These are phyloP conservation scores for Himalopsyche japonica DNA, from an alignment of 2,888 invertebrate species.

Conservation along the genomic window DNA sequence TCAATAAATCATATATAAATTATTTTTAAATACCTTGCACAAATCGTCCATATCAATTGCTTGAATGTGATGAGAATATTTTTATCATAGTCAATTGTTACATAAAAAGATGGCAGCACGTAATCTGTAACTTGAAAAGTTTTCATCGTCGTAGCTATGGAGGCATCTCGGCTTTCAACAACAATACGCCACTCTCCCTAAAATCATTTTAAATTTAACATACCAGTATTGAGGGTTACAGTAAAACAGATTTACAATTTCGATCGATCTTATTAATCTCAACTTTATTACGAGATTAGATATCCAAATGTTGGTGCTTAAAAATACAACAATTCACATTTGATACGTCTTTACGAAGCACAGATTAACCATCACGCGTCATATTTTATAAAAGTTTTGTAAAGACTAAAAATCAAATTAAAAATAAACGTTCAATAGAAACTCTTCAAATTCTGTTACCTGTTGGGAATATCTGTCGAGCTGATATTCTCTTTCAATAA, in stretches of 20 bases:
- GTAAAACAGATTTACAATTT: no score
- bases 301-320: no score
- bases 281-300: no score
- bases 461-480: constrained; percentile 53
- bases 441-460: background rate
- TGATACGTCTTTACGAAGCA: no score
- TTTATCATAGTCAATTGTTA: constrained; percentile 57
- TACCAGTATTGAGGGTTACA: no score
- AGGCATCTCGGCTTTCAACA: constrained; percentile 41
- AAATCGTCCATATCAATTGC: constrained; percentile 58
- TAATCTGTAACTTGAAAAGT: constrained; percentile 60
- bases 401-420: no score
- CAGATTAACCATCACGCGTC: no score
- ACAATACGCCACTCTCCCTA: constrained; percentile 47
- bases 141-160: constrained; percentile 41
- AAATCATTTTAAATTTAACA: constrained; percentile 41
- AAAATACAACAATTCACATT: no score
- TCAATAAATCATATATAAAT: no score
- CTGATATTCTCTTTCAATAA: constrained; percentile 59
- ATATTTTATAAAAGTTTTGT: no score
- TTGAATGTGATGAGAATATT: constrained; percentile 51
- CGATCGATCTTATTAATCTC: no score
- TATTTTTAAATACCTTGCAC: constrained; percentile 56
- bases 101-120: constrained; percentile 64
- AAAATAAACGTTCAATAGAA: background rate